Percentiles rank a stretch among this genome's conserved stretches.
Conservation (phyloP, 2,113 vertebrate species). For the Myotis yumanensis region DNA sequence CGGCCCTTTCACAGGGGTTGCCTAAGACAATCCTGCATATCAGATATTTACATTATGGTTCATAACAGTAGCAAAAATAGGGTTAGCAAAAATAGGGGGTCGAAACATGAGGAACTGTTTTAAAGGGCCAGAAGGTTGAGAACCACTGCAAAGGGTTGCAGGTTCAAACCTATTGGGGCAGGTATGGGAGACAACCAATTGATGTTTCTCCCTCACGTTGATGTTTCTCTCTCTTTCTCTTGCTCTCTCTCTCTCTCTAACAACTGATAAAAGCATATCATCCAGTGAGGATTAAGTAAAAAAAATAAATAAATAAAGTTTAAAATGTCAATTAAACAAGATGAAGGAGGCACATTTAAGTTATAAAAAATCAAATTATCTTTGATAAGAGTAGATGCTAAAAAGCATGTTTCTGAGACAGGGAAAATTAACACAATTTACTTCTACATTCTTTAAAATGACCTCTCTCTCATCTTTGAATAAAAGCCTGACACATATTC, state of each 20-base stretch:
- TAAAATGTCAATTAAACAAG: slow-evolving; percentile 6
- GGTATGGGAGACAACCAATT: neutral
- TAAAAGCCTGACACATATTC: neutral
- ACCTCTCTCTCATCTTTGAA: neutral
- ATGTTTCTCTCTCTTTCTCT: neutral
- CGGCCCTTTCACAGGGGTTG: too few species aligned
- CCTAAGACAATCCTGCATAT: too few species aligned
- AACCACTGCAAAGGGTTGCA: neutral
- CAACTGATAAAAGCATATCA: too few species aligned
- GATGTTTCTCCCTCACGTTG: neutral
- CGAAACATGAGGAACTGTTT: too few species aligned
- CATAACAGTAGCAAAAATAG: too few species aligned
- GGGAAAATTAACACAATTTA: neutral
- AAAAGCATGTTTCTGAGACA: neutral
- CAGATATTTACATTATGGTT: too few species aligned
- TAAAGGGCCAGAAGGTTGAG: too few species aligned
- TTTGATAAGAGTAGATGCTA: neutral
- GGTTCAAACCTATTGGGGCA: neutral
- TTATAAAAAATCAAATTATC: neutral
- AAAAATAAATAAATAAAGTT: too few species aligned
- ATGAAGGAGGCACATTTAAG: neutral
- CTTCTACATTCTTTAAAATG: neutral
- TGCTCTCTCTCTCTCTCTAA: too few species aligned
- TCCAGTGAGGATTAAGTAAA: too few species aligned
- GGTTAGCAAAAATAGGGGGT: too few species aligned